A percentile compares a stretch with the other conserved stretches of the same genome.
These are phyloP conservation scores for Neosilurus hyrtlii DNA, from an alignment of 2,797 vertebrate species.

Conservation along the genomic window DNA sequence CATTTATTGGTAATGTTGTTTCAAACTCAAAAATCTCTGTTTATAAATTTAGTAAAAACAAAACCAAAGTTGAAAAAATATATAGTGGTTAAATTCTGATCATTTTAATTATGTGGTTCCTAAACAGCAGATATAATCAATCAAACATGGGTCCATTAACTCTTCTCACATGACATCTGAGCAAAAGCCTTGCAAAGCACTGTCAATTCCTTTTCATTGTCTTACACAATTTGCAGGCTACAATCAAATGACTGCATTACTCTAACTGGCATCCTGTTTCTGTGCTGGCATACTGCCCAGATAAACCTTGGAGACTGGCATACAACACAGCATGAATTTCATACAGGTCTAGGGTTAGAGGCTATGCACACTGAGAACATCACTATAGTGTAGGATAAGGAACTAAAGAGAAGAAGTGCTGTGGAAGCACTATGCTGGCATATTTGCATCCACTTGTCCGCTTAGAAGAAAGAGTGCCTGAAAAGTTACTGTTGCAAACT, in stretches of 20 bases:
- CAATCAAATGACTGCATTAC: conserved; percentile 42
- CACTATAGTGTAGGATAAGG: not conserved
- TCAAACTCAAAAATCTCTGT: not conserved
- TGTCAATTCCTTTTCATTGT: conserved; percentile 28
- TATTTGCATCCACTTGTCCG: not conserved
- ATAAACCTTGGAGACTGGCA: conserved; percentile 36
- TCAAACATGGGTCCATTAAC: conserved; percentile 14
- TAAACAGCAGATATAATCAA: conserved; percentile 11
- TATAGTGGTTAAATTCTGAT: conserved; percentile 11
- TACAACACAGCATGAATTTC: conserved; percentile 37
- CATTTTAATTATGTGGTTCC: not conserved
- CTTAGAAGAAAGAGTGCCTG: not conserved
- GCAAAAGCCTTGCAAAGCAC: conserved; percentile 17
- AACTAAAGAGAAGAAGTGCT: not conserved
- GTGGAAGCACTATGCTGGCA: not conserved
- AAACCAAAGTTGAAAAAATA: conserved; percentile 8
- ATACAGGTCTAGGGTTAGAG: conserved; percentile 45
- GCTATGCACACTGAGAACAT: conserved; percentile 42
- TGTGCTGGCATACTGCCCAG: conserved; percentile 40
- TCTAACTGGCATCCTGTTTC: conserved; percentile 32
- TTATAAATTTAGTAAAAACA: not conserved
- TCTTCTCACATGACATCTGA: conserved; percentile 21
- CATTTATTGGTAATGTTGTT: not conserved
- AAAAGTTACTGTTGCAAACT: not conserved
- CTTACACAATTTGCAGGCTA: conserved; percentile 34